Percentiles rank a stretch among this genome's conserved stretches.
Conservation (phyloP, 1,140 invertebrate species). For the Drosophila nasuta region DNA sequence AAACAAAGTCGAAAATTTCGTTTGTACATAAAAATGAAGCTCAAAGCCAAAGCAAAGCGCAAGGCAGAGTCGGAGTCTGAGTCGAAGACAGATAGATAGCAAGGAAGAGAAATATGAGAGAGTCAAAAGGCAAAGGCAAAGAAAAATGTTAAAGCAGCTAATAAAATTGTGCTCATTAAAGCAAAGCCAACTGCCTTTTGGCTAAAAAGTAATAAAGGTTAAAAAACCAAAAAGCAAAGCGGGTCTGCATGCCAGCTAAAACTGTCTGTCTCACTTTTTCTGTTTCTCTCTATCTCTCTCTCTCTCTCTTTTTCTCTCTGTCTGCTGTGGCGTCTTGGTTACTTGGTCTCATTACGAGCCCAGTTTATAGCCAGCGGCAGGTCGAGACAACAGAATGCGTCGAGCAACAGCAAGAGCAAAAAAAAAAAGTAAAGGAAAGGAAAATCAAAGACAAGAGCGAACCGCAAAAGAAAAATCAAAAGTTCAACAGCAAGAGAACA, state of each 20-base stretch:
- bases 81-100: neutral
- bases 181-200: slow-evolving; percentile 71
- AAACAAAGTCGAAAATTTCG: slow-evolving; percentile 61
- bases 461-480: slow-evolving; percentile 72
- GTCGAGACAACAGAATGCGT: slow-evolving; percentile 39
- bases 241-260: neutral
- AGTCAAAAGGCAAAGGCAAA: slow-evolving; percentile 19
- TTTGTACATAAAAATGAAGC: slow-evolving; percentile 50
- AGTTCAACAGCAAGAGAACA: slow-evolving; percentile 42
- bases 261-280: neutral
- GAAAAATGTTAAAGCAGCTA: slow-evolving; percentile 66
- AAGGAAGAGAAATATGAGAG: slow-evolving; percentile 6
- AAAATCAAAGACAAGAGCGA: slow-evolving; percentile 73
- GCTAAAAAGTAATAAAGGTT: slow-evolving; percentile 75
- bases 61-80: neutral
- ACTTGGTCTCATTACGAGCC: slow-evolving; percentile 50
- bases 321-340: slow-evolving; percentile 9
- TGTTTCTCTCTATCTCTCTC: no score
- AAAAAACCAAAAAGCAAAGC: slow-evolving; percentile 55
- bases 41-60: neutral
- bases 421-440: slow-evolving; percentile 59
- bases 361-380: slow-evolving; percentile 40
- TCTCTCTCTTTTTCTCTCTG: neutral
- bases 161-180: slow-evolving; percentile 80
- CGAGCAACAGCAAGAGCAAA: neutral